Evolutionary conservation across 2,888 invertebrate species (phyloP).

Genomic region (Alcis repandata): DNA sequence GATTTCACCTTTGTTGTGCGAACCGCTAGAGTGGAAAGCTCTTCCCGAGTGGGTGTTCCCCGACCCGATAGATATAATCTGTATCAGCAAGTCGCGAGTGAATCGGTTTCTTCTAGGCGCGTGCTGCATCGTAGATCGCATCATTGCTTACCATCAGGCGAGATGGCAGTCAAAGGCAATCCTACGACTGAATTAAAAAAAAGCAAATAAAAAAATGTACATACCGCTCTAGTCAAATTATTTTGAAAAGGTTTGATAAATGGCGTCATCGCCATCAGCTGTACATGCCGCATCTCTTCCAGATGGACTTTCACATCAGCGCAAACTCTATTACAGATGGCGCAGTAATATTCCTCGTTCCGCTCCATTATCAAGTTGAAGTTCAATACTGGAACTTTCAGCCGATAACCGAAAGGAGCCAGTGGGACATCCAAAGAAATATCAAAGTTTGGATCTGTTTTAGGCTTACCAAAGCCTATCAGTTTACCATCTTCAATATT

Average conservation of each 20-base stretch:
- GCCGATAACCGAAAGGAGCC: slow-evolving; percentile 28
- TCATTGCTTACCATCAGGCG: too few relatives aligned
- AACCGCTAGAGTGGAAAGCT: too few relatives aligned
- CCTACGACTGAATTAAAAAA: too few relatives aligned
- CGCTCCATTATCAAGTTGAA: slow-evolving; percentile 30
- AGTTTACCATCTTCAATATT: not conserved
- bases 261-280: slow-evolving; percentile 31
- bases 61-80: too few relatives aligned
- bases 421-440: slow-evolving; percentile 30
- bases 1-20: too few relatives aligned
- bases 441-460: slow-evolving; percentile 6
- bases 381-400: slow-evolving; percentile 29
- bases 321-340: slow-evolving; percentile 30
- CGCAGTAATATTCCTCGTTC: slow-evolving; percentile 28
- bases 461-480: not conserved
- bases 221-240: slow-evolving; percentile 53
- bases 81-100: too few relatives aligned
- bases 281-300: slow-evolving; percentile 25
- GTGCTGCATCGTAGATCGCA: too few relatives aligned
- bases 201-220: slow-evolving; percentile 30
- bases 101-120: too few relatives aligned
- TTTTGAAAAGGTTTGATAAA: slow-evolving; percentile 48
- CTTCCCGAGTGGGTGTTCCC: too few relatives aligned
- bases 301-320: slow-evolving; percentile 32
- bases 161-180: too few relatives aligned